Percentiles rank a stretch among this genome's conserved stretches.
Evolutionary conservation across 2,797 vertebrate species (phyloP).

Genomic region (Botia almorhae): DNA sequence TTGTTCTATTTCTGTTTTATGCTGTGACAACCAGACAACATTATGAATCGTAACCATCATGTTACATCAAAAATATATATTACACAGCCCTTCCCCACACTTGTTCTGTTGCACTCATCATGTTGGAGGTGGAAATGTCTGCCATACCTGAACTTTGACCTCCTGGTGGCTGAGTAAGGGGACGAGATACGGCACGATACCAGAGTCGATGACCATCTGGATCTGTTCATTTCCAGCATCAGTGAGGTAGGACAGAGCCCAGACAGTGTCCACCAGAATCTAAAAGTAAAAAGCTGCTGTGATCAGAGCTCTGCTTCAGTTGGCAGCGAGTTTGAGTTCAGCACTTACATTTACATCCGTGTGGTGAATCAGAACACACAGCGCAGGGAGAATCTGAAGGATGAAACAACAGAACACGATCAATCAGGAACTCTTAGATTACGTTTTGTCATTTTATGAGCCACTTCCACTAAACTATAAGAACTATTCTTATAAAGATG

Average conservation of each 20-base stretch:
- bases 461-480: no score
- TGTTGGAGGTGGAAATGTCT: not conserved
- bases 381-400: slow-evolving; percentile 92
- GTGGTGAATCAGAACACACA: slow-evolving; percentile 97
- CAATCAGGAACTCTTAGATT: not conserved
- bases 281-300: slow-evolving; percentile 60
- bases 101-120: not conserved
- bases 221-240: slow-evolving; percentile 99
- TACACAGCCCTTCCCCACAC: no score
- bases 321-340: not conserved
- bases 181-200: slow-evolving; percentile 95
- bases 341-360: slow-evolving; percentile 98
- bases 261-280: slow-evolving; percentile 99
- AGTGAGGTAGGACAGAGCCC: slow-evolving; percentile 98
- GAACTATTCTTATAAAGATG: not conserved
- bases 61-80: no score
- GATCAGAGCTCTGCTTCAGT: no score
- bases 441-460: not conserved
- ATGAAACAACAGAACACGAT: not conserved
- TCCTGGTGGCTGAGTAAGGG: slow-evolving; percentile 98
- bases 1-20: no score
- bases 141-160: slow-evolving; percentile 96
- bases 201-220: slow-evolving; percentile 99
- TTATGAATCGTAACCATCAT: no score
- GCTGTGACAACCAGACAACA: no score